phyloP scores from a whole-genome alignment of 2,113 vertebrate species.

The Romanogobio albipinnatus region DNA sequence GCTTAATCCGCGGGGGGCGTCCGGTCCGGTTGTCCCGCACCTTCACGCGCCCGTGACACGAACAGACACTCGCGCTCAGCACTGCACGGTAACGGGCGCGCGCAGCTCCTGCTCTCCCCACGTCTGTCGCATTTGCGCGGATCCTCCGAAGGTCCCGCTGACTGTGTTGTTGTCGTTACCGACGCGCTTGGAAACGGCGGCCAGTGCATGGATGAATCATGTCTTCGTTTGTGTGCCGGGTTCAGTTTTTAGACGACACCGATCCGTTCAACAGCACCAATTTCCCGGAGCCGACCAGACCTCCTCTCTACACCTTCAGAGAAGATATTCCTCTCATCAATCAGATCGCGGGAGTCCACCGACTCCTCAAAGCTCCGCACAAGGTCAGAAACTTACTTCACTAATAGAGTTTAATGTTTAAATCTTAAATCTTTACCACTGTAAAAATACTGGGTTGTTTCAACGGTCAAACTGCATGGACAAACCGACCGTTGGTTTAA shows the following conservation, averaged over 20 bases:
- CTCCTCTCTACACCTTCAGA: slow-evolving; percentile 87
- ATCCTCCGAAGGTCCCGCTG: neutral
- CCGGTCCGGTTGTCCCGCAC: slow-evolving; percentile 1
- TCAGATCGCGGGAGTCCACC: slow-evolving; percentile 87
- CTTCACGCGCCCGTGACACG: neutral
- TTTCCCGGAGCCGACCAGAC: slow-evolving; percentile 90
- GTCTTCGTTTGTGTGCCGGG: slow-evolving; percentile 88
- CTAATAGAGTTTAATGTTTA: neutral
- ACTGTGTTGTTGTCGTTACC: slow-evolving; percentile 40
- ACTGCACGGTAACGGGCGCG: neutral
- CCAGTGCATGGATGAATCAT: slow-evolving; percentile 74
- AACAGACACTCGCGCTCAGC: slow-evolving; percentile 38
- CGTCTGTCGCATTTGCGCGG: neutral
- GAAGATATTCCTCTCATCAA: slow-evolving; percentile 89
- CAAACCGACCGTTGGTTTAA: no score
- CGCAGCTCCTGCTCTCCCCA: neutral
- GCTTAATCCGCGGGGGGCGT: slow-evolving; percentile 11
- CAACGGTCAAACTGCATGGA: no score
- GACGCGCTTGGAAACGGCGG: slow-evolving; percentile 28
- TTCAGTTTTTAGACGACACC: slow-evolving; percentile 95
- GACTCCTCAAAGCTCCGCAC: slow-evolving; percentile 89
- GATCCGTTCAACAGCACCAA: slow-evolving; percentile 95
- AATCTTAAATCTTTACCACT: neutral
- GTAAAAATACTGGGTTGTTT: no score
- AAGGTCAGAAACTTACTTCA: slow-evolving; percentile 77